phyloP scores from a whole-genome alignment of 2,797 vertebrate species.

The Alca torda region DNA sequence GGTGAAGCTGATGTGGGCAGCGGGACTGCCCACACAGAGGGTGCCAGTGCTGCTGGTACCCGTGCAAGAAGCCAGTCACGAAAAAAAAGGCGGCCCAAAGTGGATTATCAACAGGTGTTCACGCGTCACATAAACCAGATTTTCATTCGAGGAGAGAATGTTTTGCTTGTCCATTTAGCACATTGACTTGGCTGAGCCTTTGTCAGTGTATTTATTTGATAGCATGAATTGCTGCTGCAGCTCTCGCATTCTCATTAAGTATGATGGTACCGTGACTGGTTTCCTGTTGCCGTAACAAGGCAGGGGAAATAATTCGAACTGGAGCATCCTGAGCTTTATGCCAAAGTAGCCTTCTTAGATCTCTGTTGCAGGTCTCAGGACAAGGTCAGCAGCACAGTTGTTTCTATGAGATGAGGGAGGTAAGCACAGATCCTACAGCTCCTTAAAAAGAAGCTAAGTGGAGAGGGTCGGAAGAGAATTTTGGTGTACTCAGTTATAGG shows the following conservation, averaged over 20 bases:
- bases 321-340: constrained; percentile 5
- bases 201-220: constrained; percentile 31
- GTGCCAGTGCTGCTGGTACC: constrained; percentile 57
- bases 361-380: not conserved
- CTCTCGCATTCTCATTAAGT: constrained; percentile 26
- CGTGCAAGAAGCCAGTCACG: constrained; percentile 59
- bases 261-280: not conserved
- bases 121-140: constrained; percentile 95
- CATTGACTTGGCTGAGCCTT: constrained; percentile 73
- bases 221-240: constrained; percentile 67
- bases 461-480: not conserved
- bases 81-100: constrained; percentile 75
- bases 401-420: not conserved
- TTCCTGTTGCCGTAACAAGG: not conserved
- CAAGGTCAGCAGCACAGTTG: not conserved
- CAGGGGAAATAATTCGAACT: not conserved
- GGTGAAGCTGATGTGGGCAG: constrained; percentile 71
- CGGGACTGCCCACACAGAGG: constrained; percentile 66
- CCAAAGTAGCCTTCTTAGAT: not conserved
- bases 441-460: not conserved
- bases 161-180: constrained; percentile 91
- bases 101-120: constrained; percentile 88
- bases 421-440: not conserved
- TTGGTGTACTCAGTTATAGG: not conserved
- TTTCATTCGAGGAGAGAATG: constrained; percentile 94